Evolutionary conservation across 2,797 vertebrate species (phyloP), one percentile per base, ranked within the genome.

Genomic region (Gila robusta): DNA sequence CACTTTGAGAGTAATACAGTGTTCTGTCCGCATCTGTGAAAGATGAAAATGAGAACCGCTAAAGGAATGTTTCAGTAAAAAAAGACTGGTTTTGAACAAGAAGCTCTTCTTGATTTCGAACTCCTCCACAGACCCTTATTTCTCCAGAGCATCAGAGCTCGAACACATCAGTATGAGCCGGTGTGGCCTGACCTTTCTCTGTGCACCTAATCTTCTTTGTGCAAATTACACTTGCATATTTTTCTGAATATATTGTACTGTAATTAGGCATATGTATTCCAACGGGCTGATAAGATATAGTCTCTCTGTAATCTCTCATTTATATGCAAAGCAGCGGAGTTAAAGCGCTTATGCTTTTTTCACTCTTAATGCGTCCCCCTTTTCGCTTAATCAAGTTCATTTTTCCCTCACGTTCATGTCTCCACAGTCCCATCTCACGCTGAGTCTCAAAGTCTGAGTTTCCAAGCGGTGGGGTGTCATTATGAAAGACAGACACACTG

Each of bases 241-340:
- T 85, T 84, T 94, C 95, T 94, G 95, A 95, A 96, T 96, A 94
- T 96, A 96, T 96, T 96, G 93, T 96, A 96, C 95, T 96, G 93
- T 97, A 96, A 96, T 97, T 96, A 97, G 93, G 94, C 93, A 94
- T 96, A 96, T 96, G 94, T 94, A 96, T 96, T 96, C 96, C 93
- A 96, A 96, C 93, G 85, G 88, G 91, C 87, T 94, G 93, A 91
- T 93, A 96, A 96, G 91, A 94, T 96, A 93, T 93, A 97, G 92
- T 94, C 96, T 93, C 91, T 92, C 92, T 93, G 91, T 97, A 97
- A 97, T 97, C 94, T 97, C 94, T 96, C 95, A 97, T 97, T 97
- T 96, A 96, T 96, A 97, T 97, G 96, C 95, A 96, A 95, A 96
- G 95, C 89, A 95, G 94, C 87, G 91, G 92, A 92, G 92, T 95